Evolutionary conservation across 1,140 invertebrate species (phyloP).

Genomic region (Dermatophagoides farinae): DNA sequence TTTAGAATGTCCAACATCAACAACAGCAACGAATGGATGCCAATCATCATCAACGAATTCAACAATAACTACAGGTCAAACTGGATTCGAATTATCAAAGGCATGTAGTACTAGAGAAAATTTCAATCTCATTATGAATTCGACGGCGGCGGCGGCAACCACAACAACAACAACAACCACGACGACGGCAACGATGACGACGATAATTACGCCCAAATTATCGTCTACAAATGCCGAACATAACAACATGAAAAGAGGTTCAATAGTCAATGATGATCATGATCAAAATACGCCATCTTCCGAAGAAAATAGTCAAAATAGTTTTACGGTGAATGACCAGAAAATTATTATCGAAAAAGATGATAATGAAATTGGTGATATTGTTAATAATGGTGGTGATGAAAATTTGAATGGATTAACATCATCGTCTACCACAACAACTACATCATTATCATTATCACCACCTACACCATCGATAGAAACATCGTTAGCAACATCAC

Average conservation of each 20-base stretch:
- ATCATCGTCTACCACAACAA: not conserved
- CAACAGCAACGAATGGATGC: not conserved
- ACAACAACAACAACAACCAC: not conserved
- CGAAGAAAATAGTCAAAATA: no score
- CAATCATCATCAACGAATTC: not conserved
- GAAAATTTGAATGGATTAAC: not conserved
- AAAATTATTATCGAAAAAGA: not conserved
- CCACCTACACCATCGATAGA: not conserved
- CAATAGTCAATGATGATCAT: not conserved
- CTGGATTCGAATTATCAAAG: not conserved
- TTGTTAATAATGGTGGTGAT: no score
- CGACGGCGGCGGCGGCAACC: not conserved
- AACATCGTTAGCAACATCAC: not conserved
- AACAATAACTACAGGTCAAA: not conserved
- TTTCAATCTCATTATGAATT: not conserved
- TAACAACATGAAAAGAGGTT: not conserved
- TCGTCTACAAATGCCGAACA: not conserved
- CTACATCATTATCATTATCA: not conserved
- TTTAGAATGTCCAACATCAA: not conserved
- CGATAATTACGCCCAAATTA: no score
- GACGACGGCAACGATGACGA: not conserved
- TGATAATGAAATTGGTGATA: not conserved
- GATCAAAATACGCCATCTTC: no score
- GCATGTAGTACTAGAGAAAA: not conserved
- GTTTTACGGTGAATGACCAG: no score